Evolutionary conservation across 2,113 vertebrate genomes (phyloP).

Genomic region (Engystomops pustulosus): DNA sequence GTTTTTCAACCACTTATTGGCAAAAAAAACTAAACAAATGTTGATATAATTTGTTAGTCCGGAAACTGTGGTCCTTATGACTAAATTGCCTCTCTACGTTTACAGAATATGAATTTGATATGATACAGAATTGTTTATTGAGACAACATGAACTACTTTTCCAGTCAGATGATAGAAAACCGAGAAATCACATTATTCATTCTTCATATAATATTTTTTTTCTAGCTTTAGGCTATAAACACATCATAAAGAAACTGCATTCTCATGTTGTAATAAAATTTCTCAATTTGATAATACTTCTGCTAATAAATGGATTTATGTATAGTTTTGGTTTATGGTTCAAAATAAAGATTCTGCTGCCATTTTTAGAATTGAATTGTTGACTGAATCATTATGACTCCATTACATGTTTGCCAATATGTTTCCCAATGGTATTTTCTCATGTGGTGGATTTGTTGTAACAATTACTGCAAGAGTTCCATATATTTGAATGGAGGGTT

Average conservation of each 20-base stretch:
- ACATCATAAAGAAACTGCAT: background rate
- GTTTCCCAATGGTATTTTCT: too few relatives aligned
- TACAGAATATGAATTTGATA: background rate
- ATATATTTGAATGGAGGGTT: too few relatives aligned
- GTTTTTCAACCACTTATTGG: too few relatives aligned
- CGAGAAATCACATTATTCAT: background rate
- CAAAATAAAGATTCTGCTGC: background rate
- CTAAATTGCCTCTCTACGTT: background rate
- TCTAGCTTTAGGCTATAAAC: background rate
- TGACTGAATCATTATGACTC: background rate
- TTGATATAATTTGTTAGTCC: background rate
- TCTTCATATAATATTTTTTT: background rate
- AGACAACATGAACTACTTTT: background rate
- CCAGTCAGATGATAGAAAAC: background rate
- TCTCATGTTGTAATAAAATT: background rate
- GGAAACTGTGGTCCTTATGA: background rate
- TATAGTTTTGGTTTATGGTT: background rate
- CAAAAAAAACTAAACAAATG: background rate
- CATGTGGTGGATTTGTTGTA: too few relatives aligned
- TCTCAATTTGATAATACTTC: background rate
- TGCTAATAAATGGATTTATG: background rate
- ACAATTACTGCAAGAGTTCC: too few relatives aligned
- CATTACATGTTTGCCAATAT: too few relatives aligned
- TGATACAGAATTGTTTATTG: background rate
- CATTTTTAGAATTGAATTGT: background rate